Conservation (phyloP, 2,113 vertebrate species). For the Takifugu flavidus region DNA sequence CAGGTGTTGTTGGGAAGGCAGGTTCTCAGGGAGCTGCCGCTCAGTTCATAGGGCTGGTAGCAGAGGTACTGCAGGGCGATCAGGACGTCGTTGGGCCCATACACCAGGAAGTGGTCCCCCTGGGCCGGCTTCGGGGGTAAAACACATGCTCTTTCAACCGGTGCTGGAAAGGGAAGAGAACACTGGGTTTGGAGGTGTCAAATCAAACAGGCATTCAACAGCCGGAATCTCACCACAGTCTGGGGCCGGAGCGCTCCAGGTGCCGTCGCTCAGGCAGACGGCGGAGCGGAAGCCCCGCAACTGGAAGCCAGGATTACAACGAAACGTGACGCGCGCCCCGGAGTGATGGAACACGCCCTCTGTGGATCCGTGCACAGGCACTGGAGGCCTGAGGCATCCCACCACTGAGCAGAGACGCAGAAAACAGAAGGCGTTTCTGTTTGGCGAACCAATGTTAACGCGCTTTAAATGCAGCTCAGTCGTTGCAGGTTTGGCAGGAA, state of each 20-base stretch:
- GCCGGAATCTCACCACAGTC: conserved; percentile 80
- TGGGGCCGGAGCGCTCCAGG: conserved; percentile 80
- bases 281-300: conserved; percentile 75
- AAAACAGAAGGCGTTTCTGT: not conserved
- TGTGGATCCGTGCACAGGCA: conserved; percentile 80
- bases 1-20: conserved; percentile 87
- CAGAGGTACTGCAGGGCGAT: conserved; percentile 90
- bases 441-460: conserved; percentile 14
- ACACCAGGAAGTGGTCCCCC: conserved; percentile 87
- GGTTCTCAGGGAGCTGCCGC: conserved; percentile 82
- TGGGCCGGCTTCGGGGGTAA: conserved; percentile 82
- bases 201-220: not conserved
- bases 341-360: conserved; percentile 83
- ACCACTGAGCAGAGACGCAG: conserved; percentile 82
- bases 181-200: not conserved
- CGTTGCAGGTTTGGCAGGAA: conserved; percentile 11
- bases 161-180: conserved; percentile 67
- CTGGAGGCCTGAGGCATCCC: conserved; percentile 82
- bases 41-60: conserved; percentile 86
- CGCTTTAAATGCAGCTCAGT: conserved; percentile 2
- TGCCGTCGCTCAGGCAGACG: conserved; percentile 82
- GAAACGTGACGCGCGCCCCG: conserved; percentile 80
- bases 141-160: conserved; percentile 82
- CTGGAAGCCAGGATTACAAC: conserved; percentile 80
- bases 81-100: conserved; percentile 82